Percentiles rank a stretch among this genome's conserved stretches.
Evolutionary conservation across 2,888 invertebrate genomes (phyloP).

Genomic region (Apotomis capreana): DNA sequence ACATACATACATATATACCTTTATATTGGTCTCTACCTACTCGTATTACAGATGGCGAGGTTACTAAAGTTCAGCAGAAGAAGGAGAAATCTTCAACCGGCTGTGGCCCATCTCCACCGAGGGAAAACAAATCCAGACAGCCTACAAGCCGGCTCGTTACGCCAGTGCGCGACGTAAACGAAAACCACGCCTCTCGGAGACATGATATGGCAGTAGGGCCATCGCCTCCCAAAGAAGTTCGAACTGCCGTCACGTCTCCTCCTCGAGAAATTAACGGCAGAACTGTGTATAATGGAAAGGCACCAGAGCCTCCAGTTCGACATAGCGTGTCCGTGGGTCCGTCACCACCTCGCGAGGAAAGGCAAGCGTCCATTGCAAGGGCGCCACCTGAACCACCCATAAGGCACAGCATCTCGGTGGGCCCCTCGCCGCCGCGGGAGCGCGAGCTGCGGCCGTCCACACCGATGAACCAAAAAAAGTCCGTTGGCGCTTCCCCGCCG

Average conservation of each 20-base stretch:
- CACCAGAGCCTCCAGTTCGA: slow-evolving; percentile 49
- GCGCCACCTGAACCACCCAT: slow-evolving; percentile 28
- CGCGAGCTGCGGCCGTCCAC: neutral
- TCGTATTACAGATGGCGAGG: slow-evolving; percentile 53
- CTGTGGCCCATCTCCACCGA: slow-evolving; percentile 86
- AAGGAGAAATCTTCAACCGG: slow-evolving; percentile 79
- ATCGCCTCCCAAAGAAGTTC: slow-evolving; percentile 69
- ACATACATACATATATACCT: too few relatives aligned
- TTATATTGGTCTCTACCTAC: neutral
- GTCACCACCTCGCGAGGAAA: slow-evolving; percentile 67
- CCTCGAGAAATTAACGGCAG: slow-evolving; percentile 6
- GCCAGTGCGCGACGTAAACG: slow-evolving; percentile 73
- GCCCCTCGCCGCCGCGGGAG: slow-evolving; percentile 42
- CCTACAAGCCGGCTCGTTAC: slow-evolving; percentile 64
- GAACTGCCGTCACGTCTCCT: slow-evolving; percentile 32
- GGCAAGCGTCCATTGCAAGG: slow-evolving; percentile 42
- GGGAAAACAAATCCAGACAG: slow-evolving; percentile 64
- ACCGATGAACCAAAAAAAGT: slow-evolving; percentile 65
- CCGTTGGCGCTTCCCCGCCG: slow-evolving; percentile 80
- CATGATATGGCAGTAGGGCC: slow-evolving; percentile 75
- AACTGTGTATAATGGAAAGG: slow-evolving; percentile 33
- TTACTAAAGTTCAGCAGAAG: slow-evolving; percentile 58
- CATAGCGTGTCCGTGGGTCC: slow-evolving; percentile 72
- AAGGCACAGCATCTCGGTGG: slow-evolving; percentile 42
- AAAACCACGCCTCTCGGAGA: slow-evolving; percentile 47